Base-by-base conservation (phyloP, 2,888 invertebrate genomes). In the Caenorhabditis afra region DNA sequence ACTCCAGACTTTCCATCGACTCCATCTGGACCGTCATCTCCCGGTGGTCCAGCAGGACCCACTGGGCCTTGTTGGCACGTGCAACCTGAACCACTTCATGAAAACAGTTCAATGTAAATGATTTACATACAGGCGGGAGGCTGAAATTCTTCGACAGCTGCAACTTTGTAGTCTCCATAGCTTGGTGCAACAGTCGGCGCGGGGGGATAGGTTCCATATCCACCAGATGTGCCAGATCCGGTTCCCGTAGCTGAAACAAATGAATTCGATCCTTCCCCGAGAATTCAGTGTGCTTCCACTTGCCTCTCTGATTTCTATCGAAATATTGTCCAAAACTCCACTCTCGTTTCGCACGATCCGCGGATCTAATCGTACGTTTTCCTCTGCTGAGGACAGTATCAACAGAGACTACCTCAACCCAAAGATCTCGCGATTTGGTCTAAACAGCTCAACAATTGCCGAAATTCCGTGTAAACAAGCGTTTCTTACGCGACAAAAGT, bases 401-500 rank as follows among this genome's bases (percentile, higher is more conserved):
- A 41, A 81, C 80, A 0, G 84, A 83, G 14, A 84, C 62, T 11
- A 84, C 81, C 50, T 84, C 84, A 0, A 84, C 74, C 84, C 84
- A 84, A 4, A 84, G 64, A 50, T 84, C 82, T 39, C 82, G 61
- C 0, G 84, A 80, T 65, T 82, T 84, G 3, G 70, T 70, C 84
- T 84, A 59, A 55, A 79, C 50, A 35, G 4, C 12, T 23, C 22
- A 20, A n/a, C 5, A 29, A 23, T 29, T 16, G 11, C 14, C n/a
- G 1, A 11, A 3, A n/a, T n/a, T 23, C 1, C 20, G 23, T 29
- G 29, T 29, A 52, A 52, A 20, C n/a, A 1, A 7, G 8, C 3
- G 14, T 1, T 35, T 20, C 41, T 1, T 50, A 84, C 87, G 80
- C 88, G 84, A 81, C 90, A 90, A 67, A 87, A 88, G 59, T 88